Percentiles rank a stretch among this genome's conserved stretches.
Conservation (phyloP, 2,113 vertebrate species). For the Hydrolagus affinis region DNA sequence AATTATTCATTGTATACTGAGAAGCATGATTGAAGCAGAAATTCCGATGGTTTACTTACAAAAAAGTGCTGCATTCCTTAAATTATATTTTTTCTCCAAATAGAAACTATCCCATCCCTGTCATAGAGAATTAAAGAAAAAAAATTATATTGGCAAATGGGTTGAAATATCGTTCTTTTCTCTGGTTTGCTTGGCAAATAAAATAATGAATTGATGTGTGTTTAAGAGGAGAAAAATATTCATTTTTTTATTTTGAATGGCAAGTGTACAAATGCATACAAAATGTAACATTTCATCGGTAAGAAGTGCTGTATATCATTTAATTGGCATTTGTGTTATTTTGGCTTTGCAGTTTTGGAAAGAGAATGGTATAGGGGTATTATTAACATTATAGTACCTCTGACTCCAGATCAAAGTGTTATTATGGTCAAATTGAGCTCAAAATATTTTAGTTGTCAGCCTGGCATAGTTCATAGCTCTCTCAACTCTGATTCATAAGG, state of each 20-base stretch:
- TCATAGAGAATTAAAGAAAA: conserved; percentile 9
- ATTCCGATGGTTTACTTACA: background rate
- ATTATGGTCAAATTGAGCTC: too few relatives aligned
- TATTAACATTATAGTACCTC: too few relatives aligned
- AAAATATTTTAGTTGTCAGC: too few relatives aligned
- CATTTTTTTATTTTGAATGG: conserved; percentile 16
- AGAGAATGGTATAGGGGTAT: too few relatives aligned
- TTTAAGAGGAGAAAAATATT: background rate
- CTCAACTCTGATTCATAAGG: too few relatives aligned
- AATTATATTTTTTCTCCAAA: background rate
- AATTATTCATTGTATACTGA: background rate
- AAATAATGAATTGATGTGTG: background rate
- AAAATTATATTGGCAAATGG: background rate
- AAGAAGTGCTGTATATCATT: background rate
- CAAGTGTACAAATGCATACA: background rate
- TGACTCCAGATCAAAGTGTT: too few relatives aligned
- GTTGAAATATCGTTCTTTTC: background rate
- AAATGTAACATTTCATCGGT: background rate
- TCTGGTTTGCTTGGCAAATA: conserved; percentile 15
- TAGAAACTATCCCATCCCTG: background rate
- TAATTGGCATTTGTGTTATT: background rate
- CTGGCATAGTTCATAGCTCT: too few relatives aligned
- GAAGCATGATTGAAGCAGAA: background rate
- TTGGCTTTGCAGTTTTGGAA: background rate
- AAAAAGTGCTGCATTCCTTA: background rate